A percentile compares a stretch with the other conserved stretches of the same genome.
These are phyloP conservation scores for Rapana venosa DNA, from an alignment of 2,888 invertebrate genomes.

Conservation along the genomic window DNA sequence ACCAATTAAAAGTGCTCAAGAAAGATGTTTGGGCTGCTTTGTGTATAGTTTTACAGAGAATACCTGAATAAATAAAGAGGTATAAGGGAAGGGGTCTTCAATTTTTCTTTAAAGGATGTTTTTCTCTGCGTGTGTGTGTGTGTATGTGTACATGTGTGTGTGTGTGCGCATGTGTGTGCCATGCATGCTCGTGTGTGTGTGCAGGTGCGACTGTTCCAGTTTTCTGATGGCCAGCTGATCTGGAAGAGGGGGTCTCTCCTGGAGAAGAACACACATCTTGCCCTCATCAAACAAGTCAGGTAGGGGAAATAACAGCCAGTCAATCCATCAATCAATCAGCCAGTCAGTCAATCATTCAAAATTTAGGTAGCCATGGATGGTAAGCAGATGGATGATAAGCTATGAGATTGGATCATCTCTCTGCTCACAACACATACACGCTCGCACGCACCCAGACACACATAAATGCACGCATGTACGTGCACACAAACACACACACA, in stretches of 20 bases:
- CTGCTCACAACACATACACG: too few relatives aligned
- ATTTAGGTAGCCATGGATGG: too few relatives aligned
- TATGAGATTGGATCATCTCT: too few relatives aligned
- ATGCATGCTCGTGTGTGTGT: not conserved
- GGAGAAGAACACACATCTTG: slow-evolving; percentile 75
- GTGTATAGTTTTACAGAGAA: not conserved
- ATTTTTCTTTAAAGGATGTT: not conserved
- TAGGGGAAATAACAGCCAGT: slow-evolving; percentile 27
- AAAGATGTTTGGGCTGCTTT: not conserved
- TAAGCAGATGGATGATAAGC: too few relatives aligned
- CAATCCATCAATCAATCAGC: too few relatives aligned
- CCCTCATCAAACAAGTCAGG: slow-evolving; percentile 70
- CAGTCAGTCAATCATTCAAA: too few relatives aligned
- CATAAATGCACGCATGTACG: too few relatives aligned
- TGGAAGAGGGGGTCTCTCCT: slow-evolving; percentile 78
- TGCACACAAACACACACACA: too few relatives aligned
- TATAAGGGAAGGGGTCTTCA: too few relatives aligned
- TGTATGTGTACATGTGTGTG: not conserved
- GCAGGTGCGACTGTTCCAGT: slow-evolving; percentile 76
- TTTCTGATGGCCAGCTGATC: slow-evolving; percentile 73
- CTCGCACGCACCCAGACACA: too few relatives aligned
- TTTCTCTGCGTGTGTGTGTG: not conserved
- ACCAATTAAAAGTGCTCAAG: too few relatives aligned
- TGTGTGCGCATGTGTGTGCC: not conserved
- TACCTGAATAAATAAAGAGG: too few relatives aligned